phyloP scores from a whole-genome alignment of 2,888 invertebrate species.

The Drosophila meridiana region DNA sequence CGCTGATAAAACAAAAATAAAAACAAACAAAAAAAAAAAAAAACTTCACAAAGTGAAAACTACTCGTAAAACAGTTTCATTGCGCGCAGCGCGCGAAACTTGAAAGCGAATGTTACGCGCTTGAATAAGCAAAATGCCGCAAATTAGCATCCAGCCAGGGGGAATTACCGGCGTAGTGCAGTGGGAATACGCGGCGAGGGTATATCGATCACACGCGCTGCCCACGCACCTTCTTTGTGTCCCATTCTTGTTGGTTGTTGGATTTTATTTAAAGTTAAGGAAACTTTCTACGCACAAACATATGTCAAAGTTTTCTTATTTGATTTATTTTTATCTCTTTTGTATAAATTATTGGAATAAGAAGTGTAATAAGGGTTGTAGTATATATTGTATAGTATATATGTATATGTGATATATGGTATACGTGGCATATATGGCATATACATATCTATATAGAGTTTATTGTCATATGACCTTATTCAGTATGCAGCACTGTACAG shows the following conservation, averaged over 20 bases:
- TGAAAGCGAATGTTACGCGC: conserved; percentile 39
- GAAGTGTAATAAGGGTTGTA: too few relatives aligned
- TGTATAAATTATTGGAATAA: not conserved
- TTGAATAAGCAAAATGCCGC: conserved; percentile 29
- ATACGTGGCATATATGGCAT: too few relatives aligned
- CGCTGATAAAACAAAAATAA: conserved; percentile 7
- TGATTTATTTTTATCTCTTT: not conserved
- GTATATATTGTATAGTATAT: not conserved
- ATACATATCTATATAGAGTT: too few relatives aligned
- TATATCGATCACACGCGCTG: not conserved
- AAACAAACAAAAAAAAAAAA: not conserved
- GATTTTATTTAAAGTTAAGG: not conserved
- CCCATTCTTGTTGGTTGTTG: not conserved
- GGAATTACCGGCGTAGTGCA: not conserved
- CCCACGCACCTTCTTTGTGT: not conserved
- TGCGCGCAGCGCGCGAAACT: conserved; percentile 23
- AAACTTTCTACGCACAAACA: not conserved
- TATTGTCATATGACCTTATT: too few relatives aligned
- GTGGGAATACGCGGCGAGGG: not conserved
- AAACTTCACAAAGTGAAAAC: conserved; percentile 40
- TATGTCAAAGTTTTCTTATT: not conserved
- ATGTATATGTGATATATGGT: not conserved
- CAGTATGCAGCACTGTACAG: too few relatives aligned
- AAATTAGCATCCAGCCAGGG: conserved; percentile 18
- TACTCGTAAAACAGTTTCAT: conserved; percentile 27